A percentile compares a stretch with the other conserved stretches of the same genome.
Conservation (phyloP, 2,797 vertebrate genomes). For the Rallus crepitans region DNA sequence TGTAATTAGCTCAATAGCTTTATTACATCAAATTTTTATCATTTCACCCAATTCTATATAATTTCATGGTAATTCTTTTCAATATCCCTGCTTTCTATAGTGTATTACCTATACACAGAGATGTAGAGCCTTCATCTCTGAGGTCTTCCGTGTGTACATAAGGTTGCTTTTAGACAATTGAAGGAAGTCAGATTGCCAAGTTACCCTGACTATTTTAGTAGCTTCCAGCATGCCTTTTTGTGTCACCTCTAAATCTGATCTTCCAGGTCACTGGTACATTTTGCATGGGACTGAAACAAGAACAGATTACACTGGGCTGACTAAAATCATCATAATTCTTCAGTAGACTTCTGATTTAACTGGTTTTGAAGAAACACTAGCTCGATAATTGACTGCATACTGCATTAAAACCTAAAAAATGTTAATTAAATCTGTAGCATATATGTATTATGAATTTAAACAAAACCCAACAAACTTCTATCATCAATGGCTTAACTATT, state of each 20-base stretch:
- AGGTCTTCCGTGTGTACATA: background rate
- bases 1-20: background rate
- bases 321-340: background rate
- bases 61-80: background rate
- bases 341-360: background rate
- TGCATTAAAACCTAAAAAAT: background rate
- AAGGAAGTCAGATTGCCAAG: background rate
- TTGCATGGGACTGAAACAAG: background rate
- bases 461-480: background rate
- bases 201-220: background rate
- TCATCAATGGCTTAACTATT: background rate
- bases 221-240: background rate
- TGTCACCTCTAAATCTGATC: background rate
- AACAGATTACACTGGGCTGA: background rate
- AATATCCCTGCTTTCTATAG: background rate
- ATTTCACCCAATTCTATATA: background rate
- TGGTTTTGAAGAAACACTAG: background rate
- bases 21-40: background rate
- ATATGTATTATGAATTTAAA: background rate
- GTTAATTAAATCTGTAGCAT: background rate
- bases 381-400: background rate
- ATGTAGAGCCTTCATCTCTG: background rate
- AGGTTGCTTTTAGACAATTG: background rate
- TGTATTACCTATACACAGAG: background rate
- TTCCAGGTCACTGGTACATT: fast-evolving